Evolutionary conservation across 2,888 invertebrate genomes (phyloP).

Genomic region (Azorinus chamasolen): DNA sequence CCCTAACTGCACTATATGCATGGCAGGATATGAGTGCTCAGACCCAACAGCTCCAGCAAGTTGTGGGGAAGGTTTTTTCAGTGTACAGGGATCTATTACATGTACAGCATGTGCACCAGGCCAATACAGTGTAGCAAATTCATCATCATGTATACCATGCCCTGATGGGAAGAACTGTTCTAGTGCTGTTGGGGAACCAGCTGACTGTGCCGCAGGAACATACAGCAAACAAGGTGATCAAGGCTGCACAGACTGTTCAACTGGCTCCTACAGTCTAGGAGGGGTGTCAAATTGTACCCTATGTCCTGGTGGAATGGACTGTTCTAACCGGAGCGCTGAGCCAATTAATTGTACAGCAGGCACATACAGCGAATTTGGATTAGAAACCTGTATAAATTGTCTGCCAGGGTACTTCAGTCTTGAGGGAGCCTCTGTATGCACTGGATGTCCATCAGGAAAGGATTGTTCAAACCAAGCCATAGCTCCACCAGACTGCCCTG

Average conservation of each 20-base stretch:
- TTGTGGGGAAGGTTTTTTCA: conserved; percentile 69
- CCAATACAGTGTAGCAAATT: conserved; percentile 80
- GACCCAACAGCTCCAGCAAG: conserved; percentile 69
- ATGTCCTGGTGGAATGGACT: conserved; percentile 67
- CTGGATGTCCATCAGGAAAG: conserved; percentile 63
- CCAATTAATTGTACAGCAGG: conserved; percentile 67
- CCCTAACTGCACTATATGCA: conserved; percentile 78
- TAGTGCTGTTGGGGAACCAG: conserved; percentile 59
- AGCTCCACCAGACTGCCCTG: conserved; percentile 44
- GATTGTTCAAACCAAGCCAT: conserved; percentile 44
- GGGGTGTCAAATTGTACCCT: conserved; percentile 45
- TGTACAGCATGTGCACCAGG: conserved; percentile 72
- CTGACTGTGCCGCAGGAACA: conserved; percentile 77
- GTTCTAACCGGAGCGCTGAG: conserved; percentile 28
- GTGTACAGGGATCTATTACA: conserved; percentile 33
- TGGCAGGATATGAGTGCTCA: conserved; percentile 81
- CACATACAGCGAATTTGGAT: conserved; percentile 62
- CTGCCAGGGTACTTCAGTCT: conserved; percentile 66
- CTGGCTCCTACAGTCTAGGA: conserved; percentile 73
- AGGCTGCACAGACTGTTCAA: conserved; percentile 70
- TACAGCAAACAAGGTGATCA: conserved; percentile 68
- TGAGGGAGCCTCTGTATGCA: conserved; percentile 44
- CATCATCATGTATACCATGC: conserved; percentile 77
- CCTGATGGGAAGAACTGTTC: conserved; percentile 82
- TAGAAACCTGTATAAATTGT: conserved; percentile 60